phyloP scores from a whole-genome alignment of 2,797 vertebrate species.

The Channallabes apus region DNA sequence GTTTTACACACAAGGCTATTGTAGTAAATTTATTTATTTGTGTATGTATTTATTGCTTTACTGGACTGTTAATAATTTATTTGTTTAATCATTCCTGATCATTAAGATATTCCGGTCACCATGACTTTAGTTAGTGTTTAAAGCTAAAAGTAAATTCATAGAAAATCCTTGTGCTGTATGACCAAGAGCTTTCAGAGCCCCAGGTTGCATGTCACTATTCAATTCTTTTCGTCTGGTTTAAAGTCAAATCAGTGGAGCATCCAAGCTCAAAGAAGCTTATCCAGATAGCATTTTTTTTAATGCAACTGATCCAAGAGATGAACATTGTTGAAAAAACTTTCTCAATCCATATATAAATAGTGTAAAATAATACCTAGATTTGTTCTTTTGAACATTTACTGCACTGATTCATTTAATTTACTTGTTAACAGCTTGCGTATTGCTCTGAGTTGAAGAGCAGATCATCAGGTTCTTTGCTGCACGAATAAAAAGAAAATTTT shows the following conservation, averaged over 20 bases:
- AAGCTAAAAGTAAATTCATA: background rate
- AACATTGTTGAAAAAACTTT: background rate
- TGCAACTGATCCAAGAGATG: background rate
- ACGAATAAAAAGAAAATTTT: background rate
- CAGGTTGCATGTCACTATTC: background rate
- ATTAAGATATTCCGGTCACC: background rate
- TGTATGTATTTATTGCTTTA: background rate
- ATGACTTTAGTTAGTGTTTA: background rate
- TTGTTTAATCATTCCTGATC: background rate
- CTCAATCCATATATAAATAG: background rate
- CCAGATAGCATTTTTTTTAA: background rate
- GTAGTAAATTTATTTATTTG: background rate
- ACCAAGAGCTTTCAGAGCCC: background rate
- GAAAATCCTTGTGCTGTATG: background rate
- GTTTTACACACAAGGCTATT: background rate
- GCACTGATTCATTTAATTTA: background rate
- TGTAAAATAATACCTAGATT: background rate
- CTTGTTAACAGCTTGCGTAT: background rate
- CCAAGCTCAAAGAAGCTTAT: background rate
- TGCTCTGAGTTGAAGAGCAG: background rate
- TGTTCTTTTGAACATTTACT: background rate
- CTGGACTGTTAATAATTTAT: background rate
- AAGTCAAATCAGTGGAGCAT: background rate
- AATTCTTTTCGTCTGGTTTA: background rate
- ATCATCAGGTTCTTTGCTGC: background rate